Percentiles rank a stretch among this genome's conserved stretches.
Evolutionary conservation across 92 coral and sea anemone genomes (phyloP).

Genomic region (Bergia sp.): DNA sequence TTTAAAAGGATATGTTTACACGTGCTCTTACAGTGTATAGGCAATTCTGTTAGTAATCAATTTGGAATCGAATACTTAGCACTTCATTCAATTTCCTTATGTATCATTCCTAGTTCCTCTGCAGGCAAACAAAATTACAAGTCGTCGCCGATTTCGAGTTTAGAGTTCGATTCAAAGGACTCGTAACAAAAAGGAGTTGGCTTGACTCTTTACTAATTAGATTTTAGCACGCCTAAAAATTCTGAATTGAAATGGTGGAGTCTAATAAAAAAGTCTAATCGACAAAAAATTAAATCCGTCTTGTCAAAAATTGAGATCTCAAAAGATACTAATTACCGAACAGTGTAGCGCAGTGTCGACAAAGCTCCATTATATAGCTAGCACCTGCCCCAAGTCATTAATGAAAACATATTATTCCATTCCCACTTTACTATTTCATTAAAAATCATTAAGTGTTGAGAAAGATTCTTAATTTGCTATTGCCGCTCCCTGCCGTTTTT

Average conservation of each 20-base stretch:
- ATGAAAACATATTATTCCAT: conserved; percentile 56
- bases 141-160: conserved; percentile 17
- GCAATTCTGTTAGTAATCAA: conserved; percentile 21
- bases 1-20: conserved; percentile 46
- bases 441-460: conserved; percentile 61
- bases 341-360: conserved; percentile 23
- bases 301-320: conserved; percentile 56
- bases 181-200: conserved; percentile 24
- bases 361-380: conserved; percentile 41
- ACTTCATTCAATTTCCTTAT: conserved; percentile 25
- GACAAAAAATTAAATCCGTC: conserved; percentile 57
- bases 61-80: conserved; percentile 25
- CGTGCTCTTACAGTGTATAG: conserved; percentile 29
- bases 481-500: conserved; percentile 61
- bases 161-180: conserved; percentile 24
- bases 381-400: conserved; percentile 64
- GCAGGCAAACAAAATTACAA: conserved; percentile 14
- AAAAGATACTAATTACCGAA: conserved; percentile 56
- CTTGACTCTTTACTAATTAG: conserved; percentile 5
- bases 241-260: conserved; percentile 51
- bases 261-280: conserved; percentile 53
- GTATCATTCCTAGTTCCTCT: conserved; percentile 23
- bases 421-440: conserved; percentile 66
- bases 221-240: conserved; percentile 5
- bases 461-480: conserved; percentile 60